Evolutionary conservation across 2,888 invertebrate genomes (phyloP).

Genomic region (Diploptera punctata): DNA sequence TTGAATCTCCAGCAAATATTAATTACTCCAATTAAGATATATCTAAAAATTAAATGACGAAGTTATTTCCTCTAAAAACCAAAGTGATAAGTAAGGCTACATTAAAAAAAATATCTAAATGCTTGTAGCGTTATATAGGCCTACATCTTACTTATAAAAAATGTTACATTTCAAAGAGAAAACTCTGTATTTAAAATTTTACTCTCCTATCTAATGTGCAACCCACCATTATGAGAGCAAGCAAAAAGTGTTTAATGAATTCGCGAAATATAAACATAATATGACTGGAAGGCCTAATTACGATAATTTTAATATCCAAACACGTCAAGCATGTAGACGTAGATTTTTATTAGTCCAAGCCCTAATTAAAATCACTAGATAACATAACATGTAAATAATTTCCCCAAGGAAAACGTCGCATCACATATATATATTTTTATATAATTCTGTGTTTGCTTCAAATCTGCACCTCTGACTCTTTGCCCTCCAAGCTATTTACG

Average conservation of each 20-base stretch:
- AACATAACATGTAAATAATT: not conserved
- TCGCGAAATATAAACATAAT: not conserved
- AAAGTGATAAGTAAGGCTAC: too few species aligned
- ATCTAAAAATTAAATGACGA: too few species aligned
- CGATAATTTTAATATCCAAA: not conserved
- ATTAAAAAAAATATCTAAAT: too few species aligned
- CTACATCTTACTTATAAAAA: too few species aligned
- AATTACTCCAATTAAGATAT: too few species aligned
- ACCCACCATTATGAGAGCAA: not conserved
- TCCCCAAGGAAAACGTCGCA: not conserved
- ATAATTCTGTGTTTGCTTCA: not conserved
- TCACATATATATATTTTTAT: not conserved
- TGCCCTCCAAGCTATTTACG: conserved; percentile 2
- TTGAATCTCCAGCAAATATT: too few species aligned
- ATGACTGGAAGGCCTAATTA: not conserved
- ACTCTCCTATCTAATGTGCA: not conserved
- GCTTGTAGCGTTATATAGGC: too few species aligned
- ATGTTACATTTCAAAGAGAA: too few species aligned
- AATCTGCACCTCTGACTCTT: not conserved
- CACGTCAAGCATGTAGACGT: not conserved
- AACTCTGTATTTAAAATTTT: too few species aligned
- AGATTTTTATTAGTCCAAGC: not conserved
- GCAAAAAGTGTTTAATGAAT: not conserved
- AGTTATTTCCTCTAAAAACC: too few species aligned
- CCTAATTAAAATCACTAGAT: not conserved